Evolutionary conservation across 2,797 vertebrate genomes (phyloP).

Genomic region (Ibycter americanus): DNA sequence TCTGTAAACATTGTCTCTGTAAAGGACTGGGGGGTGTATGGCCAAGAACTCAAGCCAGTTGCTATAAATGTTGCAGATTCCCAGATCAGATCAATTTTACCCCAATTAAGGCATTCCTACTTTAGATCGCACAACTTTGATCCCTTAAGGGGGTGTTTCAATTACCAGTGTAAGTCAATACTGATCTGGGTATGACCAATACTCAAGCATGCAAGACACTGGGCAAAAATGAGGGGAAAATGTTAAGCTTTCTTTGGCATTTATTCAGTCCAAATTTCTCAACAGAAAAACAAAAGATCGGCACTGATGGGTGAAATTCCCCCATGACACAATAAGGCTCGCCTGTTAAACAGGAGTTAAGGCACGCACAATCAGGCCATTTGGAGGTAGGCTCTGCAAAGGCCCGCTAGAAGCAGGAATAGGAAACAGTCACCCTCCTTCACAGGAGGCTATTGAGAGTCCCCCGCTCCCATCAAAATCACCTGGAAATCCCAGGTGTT

Average conservation of each 20-base stretch:
- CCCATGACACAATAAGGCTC: not conserved
- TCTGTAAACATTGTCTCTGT: not conserved
- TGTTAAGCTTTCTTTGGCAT: conserved; percentile 11
- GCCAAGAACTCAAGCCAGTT: not conserved
- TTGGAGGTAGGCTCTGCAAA: not conserved
- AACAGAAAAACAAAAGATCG: not conserved
- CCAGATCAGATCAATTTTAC: not conserved
- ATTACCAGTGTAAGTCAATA: not conserved
- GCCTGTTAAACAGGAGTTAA: not conserved
- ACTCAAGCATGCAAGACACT: not conserved
- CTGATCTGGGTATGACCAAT: not conserved
- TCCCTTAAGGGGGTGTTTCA: not conserved
- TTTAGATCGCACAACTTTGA: not conserved
- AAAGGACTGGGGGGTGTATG: not conserved
- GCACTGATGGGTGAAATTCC: conserved; percentile 23
- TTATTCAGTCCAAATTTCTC: conserved; percentile 29
- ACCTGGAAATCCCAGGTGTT: not conserved
- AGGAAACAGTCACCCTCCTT: not conserved
- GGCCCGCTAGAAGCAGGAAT: not conserved
- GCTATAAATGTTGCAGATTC: not conserved
- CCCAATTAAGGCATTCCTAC: conserved; percentile 22
- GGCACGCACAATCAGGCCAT: not conserved
- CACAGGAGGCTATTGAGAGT: not conserved
- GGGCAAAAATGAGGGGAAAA: conserved; percentile 21
- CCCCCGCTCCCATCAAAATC: not conserved